Percentiles rank a stretch among this genome's conserved stretches.
phyloP scores from a whole-genome alignment of 2,888 invertebrate genomes.

The Scaptomyza flava region DNA sequence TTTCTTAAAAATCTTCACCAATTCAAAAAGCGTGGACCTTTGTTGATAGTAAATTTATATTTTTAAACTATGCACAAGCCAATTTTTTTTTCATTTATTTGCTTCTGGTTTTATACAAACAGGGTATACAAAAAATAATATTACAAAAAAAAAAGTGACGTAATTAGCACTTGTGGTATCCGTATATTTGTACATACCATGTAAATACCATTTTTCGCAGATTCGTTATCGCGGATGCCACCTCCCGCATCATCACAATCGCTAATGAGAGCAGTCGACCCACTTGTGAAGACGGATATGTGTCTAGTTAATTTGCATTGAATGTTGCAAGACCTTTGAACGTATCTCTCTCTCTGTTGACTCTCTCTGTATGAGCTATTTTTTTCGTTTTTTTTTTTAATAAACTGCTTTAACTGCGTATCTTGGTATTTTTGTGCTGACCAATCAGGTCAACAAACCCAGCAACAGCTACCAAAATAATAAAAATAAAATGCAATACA shows the following conservation, averaged over 20 bases:
- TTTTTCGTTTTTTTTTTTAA: conserved; percentile 17
- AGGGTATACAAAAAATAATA: conserved; percentile 7
- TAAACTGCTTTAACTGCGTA: conserved; percentile 54
- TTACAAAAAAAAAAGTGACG: conserved; percentile 48
- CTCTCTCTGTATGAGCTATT: background rate
- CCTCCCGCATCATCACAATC: conserved; percentile 30
- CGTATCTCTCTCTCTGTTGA: conserved; percentile 29
- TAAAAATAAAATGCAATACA: conserved; percentile 5
- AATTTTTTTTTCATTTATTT: too few species aligned
- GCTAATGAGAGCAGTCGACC: conserved; percentile 70
- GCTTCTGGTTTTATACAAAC: too few species aligned
- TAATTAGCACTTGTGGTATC: conserved; percentile 60
- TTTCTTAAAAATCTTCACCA: too few species aligned
- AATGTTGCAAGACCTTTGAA: conserved; percentile 66
- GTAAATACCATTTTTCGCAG: conserved; percentile 10
- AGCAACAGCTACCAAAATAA: conserved; percentile 9
- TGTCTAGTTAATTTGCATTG: conserved; percentile 75
- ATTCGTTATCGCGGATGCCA: conserved; percentile 37
- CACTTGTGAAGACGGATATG: conserved; percentile 71
- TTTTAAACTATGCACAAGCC: too few species aligned
- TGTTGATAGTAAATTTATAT: too few species aligned
- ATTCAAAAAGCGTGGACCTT: too few species aligned
- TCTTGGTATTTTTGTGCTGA: conserved; percentile 65
- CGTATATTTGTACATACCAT: conserved; percentile 5
- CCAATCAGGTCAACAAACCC: conserved; percentile 62